Evolutionary conservation across 2,797 vertebrate species (phyloP), one percentile per base, ranked within the genome.

Genomic region (Leptodactylus fallax): DNA sequence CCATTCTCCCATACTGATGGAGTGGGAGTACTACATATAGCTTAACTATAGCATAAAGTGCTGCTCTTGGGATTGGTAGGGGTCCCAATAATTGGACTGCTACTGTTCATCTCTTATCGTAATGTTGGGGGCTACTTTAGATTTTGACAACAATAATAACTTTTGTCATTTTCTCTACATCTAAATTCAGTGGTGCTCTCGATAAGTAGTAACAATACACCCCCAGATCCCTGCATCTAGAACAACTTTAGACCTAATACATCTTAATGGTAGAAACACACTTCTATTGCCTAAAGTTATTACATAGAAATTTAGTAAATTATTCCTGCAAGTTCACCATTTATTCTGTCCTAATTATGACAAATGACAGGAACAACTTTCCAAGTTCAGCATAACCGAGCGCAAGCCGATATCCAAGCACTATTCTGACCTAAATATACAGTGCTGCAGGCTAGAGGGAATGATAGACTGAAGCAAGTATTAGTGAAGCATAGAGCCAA

Each of bases 401-500:
- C 23, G 13, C 65, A 72, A 36, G 55, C 11, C 13, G 19, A 55
- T 11, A 71, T 56, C 49, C 2, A 25, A 71, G 65, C 25, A 27
- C 14, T 71, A n/a, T 83, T 83, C 4, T 65, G 80, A 82, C 80
- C 63, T 53, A 69, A 83, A 53, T 55, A 63, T 63, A 80, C 81
- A 53, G 23, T 10, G 63, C 81, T 53, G n/a, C 53, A 72, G 81
- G 51, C 65, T 69, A 19, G 36, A 69, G 65, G 69, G 12, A 12
- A 69, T 55, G 17, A 0, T 27, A 69, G 55, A 69, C 14, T 53
- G 47, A 67, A 23, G 25, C 47, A 10, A 82, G 5, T 19, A 36
- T 53, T 65, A 49, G 23, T 16, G 14, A 19, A 23, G 13, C 49
- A 19, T 55, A 55, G 86, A 63, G 25, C 47, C 69, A 63, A 55